phyloP scores from a whole-genome alignment of 2,797 vertebrate genomes.

The Carapus acus region DNA sequence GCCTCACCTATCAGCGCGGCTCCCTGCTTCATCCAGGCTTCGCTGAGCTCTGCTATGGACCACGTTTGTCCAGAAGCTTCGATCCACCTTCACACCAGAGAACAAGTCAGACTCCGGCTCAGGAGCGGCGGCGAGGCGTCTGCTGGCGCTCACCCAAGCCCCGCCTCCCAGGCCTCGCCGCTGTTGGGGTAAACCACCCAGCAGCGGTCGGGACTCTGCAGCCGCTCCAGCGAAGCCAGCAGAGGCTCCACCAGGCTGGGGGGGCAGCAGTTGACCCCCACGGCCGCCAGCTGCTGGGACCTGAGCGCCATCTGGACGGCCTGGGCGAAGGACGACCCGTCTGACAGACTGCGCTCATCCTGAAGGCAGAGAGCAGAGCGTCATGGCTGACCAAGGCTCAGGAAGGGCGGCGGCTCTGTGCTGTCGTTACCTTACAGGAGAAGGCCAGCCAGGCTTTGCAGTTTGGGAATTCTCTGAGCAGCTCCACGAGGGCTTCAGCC shows the following conservation, averaged over 20 bases:
- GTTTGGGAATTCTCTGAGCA: constrained; percentile 76
- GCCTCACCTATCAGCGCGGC: too few relatives aligned
- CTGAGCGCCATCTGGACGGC: constrained; percentile 60
- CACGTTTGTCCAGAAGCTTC: constrained; percentile 19
- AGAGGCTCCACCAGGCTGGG: constrained; percentile 68
- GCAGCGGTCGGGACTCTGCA: constrained; percentile 50
- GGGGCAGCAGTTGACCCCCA: constrained; percentile 77
- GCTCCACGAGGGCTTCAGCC: constrained; percentile 70
- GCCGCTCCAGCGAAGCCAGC: constrained; percentile 59
- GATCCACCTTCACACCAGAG: constrained; percentile 55
- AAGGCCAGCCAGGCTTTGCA: constrained; percentile 76
- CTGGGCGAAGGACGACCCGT: constrained; percentile 69
- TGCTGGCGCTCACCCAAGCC: constrained; percentile 60
- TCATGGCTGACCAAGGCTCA: not conserved
- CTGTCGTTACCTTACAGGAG: constrained; percentile 74
- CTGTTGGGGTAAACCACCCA: constrained; percentile 83
- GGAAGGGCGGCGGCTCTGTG: too few relatives aligned
- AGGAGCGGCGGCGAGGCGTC: not conserved
- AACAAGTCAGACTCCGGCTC: not conserved
- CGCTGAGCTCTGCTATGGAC: constrained; percentile 52
- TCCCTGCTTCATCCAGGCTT: too few relatives aligned
- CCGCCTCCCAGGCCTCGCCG: constrained; percentile 70
- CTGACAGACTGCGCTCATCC: constrained; percentile 67
- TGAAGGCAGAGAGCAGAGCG: not conserved
- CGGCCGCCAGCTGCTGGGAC: constrained; percentile 70